Evolutionary conservation across 2,797 vertebrate species (phyloP).

Genomic region (Prunella strophiata): DNA sequence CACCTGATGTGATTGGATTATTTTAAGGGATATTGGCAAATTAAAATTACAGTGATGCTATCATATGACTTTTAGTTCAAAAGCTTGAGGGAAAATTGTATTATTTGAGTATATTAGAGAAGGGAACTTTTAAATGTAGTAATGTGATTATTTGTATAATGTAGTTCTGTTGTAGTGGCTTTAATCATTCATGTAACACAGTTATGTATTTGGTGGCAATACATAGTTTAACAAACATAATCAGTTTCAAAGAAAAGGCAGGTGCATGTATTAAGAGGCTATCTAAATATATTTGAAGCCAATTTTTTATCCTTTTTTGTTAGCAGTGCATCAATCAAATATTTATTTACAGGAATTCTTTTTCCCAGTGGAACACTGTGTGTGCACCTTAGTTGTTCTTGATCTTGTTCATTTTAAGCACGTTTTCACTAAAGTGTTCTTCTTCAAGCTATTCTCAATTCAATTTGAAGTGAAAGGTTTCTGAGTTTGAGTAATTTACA

Average conservation of each 20-base stretch:
- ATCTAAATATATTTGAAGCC: slow-evolving; percentile 22
- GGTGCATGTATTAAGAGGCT: background rate
- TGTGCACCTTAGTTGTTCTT: background rate
- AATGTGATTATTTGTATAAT: background rate
- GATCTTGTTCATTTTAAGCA: slow-evolving; percentile 76
- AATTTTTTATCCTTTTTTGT: slow-evolving; percentile 8
- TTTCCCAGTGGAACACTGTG: background rate
- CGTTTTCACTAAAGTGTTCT: slow-evolving; percentile 64
- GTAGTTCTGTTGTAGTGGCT: background rate
- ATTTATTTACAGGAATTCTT: slow-evolving; percentile 38
- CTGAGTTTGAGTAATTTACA: slow-evolving; percentile 78
- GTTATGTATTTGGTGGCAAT: background rate
- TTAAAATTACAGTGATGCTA: background rate
- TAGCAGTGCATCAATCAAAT: slow-evolving; percentile 8
- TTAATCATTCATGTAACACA: background rate
- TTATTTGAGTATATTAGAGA: background rate
- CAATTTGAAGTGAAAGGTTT: slow-evolving; percentile 78
- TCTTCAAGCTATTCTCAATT: slow-evolving; percentile 76
- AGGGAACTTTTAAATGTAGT: background rate
- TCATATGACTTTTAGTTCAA: background rate
- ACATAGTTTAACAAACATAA: slow-evolving; percentile 22
- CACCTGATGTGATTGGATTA: background rate
- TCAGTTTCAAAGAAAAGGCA: background rate
- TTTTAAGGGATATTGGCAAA: background rate
- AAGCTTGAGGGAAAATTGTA: background rate